These are phyloP conservation scores for Dione vanillae DNA, from an alignment of 2,888 invertebrate species.

Conservation along the genomic window DNA sequence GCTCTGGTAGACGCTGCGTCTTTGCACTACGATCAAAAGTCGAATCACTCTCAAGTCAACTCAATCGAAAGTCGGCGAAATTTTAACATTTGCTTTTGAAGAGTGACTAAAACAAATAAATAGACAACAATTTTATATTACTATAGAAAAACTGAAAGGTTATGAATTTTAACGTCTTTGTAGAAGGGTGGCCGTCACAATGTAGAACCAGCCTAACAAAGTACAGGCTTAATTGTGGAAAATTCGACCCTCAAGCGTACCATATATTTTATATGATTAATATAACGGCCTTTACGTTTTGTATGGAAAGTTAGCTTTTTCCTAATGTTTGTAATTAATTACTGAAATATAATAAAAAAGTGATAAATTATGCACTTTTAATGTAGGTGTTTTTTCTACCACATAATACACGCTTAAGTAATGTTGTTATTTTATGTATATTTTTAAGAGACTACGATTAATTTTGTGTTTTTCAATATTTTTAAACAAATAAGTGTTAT, in stretches of 20 bases:
- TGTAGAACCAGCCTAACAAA: constrained; percentile 6
- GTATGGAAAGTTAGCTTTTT: constrained; percentile 48
- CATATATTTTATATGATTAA: constrained; percentile 54
- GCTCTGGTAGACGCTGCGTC: not conserved
- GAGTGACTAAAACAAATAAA: too few relatives aligned
- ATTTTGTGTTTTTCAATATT: too few relatives aligned
- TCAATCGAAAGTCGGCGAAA: too few relatives aligned
- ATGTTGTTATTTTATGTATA: not conserved
- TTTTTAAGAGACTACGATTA: too few relatives aligned
- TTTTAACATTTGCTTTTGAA: too few relatives aligned
- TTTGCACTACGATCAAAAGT: too few relatives aligned
- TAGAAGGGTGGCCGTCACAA: not conserved
- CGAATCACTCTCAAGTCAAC: too few relatives aligned
- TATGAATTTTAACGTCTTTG: not conserved
- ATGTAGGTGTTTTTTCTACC: constrained; percentile 18
- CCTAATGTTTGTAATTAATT: constrained; percentile 46
- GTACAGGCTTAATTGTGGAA: constrained; percentile 40
- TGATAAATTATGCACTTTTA: constrained; percentile 41
- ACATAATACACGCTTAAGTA: constrained; percentile 10
- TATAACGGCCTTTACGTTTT: constrained; percentile 47
- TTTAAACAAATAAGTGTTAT: too few relatives aligned
- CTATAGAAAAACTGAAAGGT: not conserved
- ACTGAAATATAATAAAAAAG: constrained; percentile 38
- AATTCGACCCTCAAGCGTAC: constrained; percentile 47
- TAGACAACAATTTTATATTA: too few relatives aligned